Percentiles rank a stretch among this genome's conserved stretches.
Conservation (phyloP, 2,797 vertebrate species). For the Garrulus glandarius region DNA sequence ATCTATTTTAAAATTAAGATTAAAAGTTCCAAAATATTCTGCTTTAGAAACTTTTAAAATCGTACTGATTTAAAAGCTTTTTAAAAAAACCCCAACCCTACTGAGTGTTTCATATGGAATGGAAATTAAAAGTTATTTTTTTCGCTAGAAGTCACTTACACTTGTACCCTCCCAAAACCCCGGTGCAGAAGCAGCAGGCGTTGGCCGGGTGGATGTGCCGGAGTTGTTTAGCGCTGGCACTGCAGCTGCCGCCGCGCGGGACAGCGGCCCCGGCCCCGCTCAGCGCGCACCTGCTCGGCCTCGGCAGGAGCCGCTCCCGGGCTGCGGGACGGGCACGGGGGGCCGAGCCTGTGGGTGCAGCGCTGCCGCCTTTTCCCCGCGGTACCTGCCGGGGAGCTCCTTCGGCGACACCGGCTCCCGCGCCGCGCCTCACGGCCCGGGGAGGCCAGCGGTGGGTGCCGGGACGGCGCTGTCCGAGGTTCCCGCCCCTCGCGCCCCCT, state of each 20-base stretch:
- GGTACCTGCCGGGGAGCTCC: background rate
- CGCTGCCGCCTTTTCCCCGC: background rate
- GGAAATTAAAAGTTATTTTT: background rate
- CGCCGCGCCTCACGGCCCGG: background rate
- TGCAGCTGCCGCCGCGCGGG: background rate
- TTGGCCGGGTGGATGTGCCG: background rate
- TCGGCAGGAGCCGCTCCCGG: background rate
- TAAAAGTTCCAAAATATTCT: background rate
- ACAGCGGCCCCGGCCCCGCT: background rate
- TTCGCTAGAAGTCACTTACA: background rate
- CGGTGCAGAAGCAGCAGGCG: background rate
- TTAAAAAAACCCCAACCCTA: too few species aligned
- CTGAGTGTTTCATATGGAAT: background rate
- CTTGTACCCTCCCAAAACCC: background rate
- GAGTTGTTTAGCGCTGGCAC: background rate
- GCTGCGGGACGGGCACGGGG: background rate
- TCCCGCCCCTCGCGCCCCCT: background rate
- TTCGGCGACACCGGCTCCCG: too few species aligned
- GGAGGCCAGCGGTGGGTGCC: too few species aligned
- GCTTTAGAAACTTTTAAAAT: background rate
- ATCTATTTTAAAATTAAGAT: background rate
- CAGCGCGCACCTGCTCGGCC: background rate
- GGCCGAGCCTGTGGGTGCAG: background rate
- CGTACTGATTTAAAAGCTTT: background rate
- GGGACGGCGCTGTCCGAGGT: background rate